These are phyloP conservation scores for Clepsis dumicolana DNA, from an alignment of 2,888 invertebrate species.

Conservation along the genomic window DNA sequence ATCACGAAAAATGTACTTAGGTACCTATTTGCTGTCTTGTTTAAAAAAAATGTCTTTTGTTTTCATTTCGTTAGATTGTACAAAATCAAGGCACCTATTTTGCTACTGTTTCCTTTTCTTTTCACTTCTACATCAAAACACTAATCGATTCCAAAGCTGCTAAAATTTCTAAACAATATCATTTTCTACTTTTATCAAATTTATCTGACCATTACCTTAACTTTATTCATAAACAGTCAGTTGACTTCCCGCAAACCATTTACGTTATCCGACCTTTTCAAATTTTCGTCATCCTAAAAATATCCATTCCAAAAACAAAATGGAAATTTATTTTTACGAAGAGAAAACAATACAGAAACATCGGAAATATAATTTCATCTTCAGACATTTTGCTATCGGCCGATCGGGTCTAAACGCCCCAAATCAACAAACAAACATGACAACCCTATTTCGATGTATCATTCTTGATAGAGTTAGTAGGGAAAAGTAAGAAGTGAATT, in stretches of 20 bases:
- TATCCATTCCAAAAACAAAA: neutral
- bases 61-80: too few species aligned
- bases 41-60: too few species aligned
- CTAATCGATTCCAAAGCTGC: too few species aligned
- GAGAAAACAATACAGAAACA: slow-evolving; percentile 38
- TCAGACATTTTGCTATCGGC: slow-evolving; percentile 40
- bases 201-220: neutral
- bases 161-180: too few species aligned
- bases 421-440: slow-evolving; percentile 44
- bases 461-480: slow-evolving; percentile 20
- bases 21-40: too few species aligned
- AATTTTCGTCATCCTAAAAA: neutral
- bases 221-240: neutral
- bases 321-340: slow-evolving; percentile 21
- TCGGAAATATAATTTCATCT: slow-evolving; percentile 41
- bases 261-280: neutral
- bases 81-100: too few species aligned
- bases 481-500: slow-evolving; percentile 1
- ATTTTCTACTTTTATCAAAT: neutral
- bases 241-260: neutral
- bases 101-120: too few species aligned
- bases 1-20: too few species aligned
- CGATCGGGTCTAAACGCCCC: slow-evolving; percentile 43
- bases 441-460: slow-evolving; percentile 44
- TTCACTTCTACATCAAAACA: too few species aligned